phyloP scores from a whole-genome alignment of 2,797 vertebrate species.

The Distichodus sexfasciatus region DNA sequence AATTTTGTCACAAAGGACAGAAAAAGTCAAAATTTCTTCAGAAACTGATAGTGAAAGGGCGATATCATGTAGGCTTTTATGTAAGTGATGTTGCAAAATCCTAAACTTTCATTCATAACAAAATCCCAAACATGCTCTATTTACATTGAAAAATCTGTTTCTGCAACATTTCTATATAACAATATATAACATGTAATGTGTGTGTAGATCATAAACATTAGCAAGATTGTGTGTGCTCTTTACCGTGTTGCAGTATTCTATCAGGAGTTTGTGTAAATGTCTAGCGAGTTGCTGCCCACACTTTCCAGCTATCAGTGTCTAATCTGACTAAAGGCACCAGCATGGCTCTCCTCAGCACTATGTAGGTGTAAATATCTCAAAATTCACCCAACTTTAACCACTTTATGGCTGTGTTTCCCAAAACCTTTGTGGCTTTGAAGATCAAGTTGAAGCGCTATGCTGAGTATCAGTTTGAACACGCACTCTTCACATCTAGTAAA shows the following conservation, averaged over 20 bases:
- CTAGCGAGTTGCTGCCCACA: slow-evolving; percentile 34
- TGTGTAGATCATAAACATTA: too few species aligned
- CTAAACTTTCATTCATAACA: too few species aligned
- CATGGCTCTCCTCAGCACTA: slow-evolving; percentile 3
- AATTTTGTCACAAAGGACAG: too few species aligned
- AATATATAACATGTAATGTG: slow-evolving; percentile 15
- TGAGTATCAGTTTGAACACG: not conserved
- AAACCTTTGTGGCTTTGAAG: slow-evolving; percentile 8
- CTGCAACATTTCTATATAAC: too few species aligned
- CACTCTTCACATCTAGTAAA: not conserved
- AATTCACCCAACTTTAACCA: slow-evolving; percentile 23
- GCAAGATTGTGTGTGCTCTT: slow-evolving; percentile 5
- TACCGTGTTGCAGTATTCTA: slow-evolving; percentile 9
- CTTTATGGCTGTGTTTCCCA: slow-evolving; percentile 6
- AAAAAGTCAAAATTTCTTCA: too few species aligned
- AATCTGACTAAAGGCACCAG: slow-evolving; percentile 26
- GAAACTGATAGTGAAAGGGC: too few species aligned
- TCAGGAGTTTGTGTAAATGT: slow-evolving; percentile 14
- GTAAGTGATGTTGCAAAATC: too few species aligned
- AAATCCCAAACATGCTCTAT: too few species aligned
- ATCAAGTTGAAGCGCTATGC: not conserved
- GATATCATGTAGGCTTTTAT: too few species aligned
- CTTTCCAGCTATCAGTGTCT: slow-evolving; percentile 41
- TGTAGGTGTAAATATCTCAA: slow-evolving; percentile 7
- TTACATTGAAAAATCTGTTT: too few species aligned